phyloP scores from a whole-genome alignment of 1,140 invertebrate genomes.

The Penaeus japonicus region DNA sequence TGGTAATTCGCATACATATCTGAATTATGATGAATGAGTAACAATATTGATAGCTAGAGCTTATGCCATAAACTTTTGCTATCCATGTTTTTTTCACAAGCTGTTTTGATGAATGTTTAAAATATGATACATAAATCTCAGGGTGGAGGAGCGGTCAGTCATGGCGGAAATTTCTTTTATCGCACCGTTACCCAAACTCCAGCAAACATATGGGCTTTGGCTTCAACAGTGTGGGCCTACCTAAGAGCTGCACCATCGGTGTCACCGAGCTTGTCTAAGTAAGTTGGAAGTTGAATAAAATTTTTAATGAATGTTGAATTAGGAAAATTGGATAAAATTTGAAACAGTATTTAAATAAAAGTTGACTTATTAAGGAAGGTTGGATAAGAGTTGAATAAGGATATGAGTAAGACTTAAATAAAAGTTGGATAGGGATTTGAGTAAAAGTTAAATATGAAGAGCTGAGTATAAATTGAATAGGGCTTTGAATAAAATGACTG shows the following conservation, averaged over 20 bases:
- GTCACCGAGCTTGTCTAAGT: slow-evolving; percentile 40
- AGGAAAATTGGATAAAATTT: background rate
- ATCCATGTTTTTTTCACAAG: background rate
- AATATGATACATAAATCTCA: background rate
- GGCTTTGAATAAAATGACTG: too few species aligned
- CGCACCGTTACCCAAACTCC: slow-evolving; percentile 47
- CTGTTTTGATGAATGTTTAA: too few species aligned
- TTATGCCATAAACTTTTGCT: background rate
- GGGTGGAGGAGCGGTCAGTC: slow-evolving; percentile 29
- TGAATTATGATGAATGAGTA: too few species aligned
- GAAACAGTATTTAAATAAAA: background rate
- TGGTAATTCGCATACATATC: too few species aligned
- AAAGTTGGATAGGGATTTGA: too few species aligned
- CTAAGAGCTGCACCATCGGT: slow-evolving; percentile 15
- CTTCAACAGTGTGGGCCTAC: slow-evolving; percentile 34
- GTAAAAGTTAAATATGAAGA: too few species aligned
- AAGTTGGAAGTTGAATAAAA: background rate
- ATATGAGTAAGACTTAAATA: too few species aligned
- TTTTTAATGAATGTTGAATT: background rate
- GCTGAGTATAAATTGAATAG: too few species aligned
- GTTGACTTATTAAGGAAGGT: background rate
- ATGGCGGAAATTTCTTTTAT: slow-evolving; percentile 48
- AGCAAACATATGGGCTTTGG: slow-evolving; percentile 46
- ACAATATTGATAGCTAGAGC: background rate
- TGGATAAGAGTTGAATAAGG: too few species aligned